Percentiles rank a stretch among this genome's conserved stretches.
phyloP scores from a whole-genome alignment of 2,888 invertebrate genomes.

The Pelosia muscerda region DNA sequence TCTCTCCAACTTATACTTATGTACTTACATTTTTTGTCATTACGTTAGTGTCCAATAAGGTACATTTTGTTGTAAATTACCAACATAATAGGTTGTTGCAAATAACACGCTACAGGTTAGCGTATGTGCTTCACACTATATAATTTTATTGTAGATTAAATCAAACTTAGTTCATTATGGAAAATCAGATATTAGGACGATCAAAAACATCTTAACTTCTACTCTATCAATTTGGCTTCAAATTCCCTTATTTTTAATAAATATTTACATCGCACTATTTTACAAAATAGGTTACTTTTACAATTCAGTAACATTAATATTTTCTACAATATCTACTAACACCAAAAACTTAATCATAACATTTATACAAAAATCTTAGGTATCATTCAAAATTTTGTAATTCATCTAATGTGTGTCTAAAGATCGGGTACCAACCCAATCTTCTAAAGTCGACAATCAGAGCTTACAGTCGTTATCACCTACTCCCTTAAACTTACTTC shows the following conservation, averaged over 20 bases:
- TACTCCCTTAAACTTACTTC: constrained; percentile 15
- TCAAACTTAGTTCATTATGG: constrained; percentile 7
- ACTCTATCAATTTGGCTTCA: constrained; percentile 46
- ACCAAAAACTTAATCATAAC: constrained; percentile 25
- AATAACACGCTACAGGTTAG: not conserved
- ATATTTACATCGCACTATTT: constrained; percentile 50
- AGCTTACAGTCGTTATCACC: constrained; percentile 26
- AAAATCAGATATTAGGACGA: constrained; percentile 28
- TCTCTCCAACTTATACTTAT: not conserved
- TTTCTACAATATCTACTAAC: constrained; percentile 37
- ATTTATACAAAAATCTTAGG: constrained; percentile 40
- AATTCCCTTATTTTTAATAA: constrained; percentile 26
- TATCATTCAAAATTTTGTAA: constrained; percentile 25
- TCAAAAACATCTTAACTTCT: constrained; percentile 37
- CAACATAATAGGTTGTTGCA: not conserved
- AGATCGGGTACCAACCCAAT: not conserved
- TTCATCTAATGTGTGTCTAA: constrained; percentile 29
- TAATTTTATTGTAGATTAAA: not conserved
- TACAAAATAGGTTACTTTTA: constrained; percentile 52
- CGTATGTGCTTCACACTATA: not conserved
- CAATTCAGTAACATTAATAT: constrained; percentile 41
- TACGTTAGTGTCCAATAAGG: not conserved
- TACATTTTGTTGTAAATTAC: not conserved
- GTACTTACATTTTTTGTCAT: not conserved
- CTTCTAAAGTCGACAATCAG: constrained; percentile 11